Conservation (phyloP, 2,797 vertebrate genomes). For the Hapalemur alaotrensis region DNA sequence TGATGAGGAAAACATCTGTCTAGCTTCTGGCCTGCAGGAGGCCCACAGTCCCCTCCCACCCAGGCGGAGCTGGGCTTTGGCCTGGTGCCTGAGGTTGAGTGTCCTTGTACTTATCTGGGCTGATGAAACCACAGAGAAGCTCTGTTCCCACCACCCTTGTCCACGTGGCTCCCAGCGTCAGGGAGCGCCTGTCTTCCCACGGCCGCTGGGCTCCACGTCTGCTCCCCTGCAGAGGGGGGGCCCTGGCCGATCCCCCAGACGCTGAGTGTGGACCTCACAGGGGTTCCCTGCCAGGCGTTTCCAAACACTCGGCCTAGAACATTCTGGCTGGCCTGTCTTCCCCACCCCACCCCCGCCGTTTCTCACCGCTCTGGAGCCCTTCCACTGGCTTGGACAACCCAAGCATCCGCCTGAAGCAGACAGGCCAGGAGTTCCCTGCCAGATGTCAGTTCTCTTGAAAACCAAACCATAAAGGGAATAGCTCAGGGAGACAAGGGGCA, state of each 20-base stretch:
- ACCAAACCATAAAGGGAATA: conserved; percentile 70
- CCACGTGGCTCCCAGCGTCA: conserved; percentile 36
- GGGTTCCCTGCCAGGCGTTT: conserved; percentile 60
- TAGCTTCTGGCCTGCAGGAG: conserved; percentile 55
- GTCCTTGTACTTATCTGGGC: conserved; percentile 60
- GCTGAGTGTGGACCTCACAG: conserved; percentile 23
- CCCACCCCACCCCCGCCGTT: conserved; percentile 1
- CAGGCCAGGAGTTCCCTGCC: conserved; percentile 63
- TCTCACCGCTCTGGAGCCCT: conserved; percentile 32
- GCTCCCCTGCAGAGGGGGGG: not conserved
- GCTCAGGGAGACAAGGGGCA: conserved; percentile 44
- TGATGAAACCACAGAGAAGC: conserved; percentile 48
- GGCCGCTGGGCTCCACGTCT: not conserved
- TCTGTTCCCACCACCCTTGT: conserved; percentile 54
- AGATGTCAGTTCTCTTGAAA: conserved; percentile 69
- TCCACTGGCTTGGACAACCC: conserved; percentile 51
- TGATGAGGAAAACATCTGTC: conserved; percentile 68
- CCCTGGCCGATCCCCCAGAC: not conserved
- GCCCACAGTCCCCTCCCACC: conserved; percentile 26
- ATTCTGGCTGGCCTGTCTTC: conserved; percentile 28
- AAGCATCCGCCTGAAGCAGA: conserved; percentile 64
- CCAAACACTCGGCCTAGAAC: conserved; percentile 57
- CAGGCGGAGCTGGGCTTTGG: conserved; percentile 51
- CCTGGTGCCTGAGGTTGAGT: conserved; percentile 30
- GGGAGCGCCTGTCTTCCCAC: conserved; percentile 53